Evolutionary conservation across 2,888 invertebrate species (phyloP), one percentile per base, ranked within the genome.

Genomic region (Argynnis bischoffii): DNA sequence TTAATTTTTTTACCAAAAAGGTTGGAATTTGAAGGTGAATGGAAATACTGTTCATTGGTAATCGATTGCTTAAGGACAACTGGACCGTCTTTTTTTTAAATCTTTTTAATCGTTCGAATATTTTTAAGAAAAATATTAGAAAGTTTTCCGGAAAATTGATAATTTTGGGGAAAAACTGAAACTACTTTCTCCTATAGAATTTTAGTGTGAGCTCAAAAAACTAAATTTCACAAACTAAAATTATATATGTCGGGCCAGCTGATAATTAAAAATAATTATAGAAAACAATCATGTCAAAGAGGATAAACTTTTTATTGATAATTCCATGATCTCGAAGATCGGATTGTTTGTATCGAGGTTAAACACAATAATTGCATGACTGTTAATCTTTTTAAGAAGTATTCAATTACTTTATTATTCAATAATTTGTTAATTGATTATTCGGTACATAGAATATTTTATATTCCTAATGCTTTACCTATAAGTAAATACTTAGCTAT

Each of bases 291-390:
- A 46, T 15, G 15, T 48, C 5, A 15, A 48, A 26, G 14, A 47
- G 47, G 54, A 60, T 18, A 61, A 55, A 60, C 15, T 55, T 26
- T 55, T 50, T 54, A 55, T 55, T 66, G 31, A 50, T 35, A 18
- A 18, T 8, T 21, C 4, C 54, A 59, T 51, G 47, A 55, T 50
- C 21, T 54, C 66, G 13, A 66, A 21, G 35, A 41, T 41, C 35
- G 35, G 35, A 61, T n/a, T 18, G 41, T 57, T 21, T 35, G 35
- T 47, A 66, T 55, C 55, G 55, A 61, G 66, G 61, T 55, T 66
- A 50, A 66, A n/a, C 41, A 41, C 15, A 61, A 61, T 55, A 47
- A 66, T 66, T 55, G 50, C 50, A 21, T 50, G 35, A 51, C n/a
- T 41, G 26, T 6, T n/a, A 54, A 48, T 46, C 11, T 60, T 54